Evolutionary conservation across 2,113 vertebrate species (phyloP), one percentile per base, ranked within the genome.

Genomic region (Charina bottae): DNA sequence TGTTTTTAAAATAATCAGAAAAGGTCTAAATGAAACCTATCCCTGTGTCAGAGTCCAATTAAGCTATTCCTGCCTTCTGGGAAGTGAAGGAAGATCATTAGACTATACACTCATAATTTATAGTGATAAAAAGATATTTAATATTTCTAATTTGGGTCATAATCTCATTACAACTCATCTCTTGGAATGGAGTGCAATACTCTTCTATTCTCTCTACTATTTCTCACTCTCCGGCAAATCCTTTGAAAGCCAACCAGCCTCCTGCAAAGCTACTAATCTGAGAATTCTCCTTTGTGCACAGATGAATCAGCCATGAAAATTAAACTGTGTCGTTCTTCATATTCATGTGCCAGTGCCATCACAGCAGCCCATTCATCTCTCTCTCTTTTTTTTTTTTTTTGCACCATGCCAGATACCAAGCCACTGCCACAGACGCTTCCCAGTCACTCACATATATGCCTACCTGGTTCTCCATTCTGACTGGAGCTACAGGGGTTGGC

Each of bases 261-360:
- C 68, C 87, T 4, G 59, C 56, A 89, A 89, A 89, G 49, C 91
- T n/a, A 42, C 87, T 92, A 85, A 92, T 92, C 54, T 89, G n/a
- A 89, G 87, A 64, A 89, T 62, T 89, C 87, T 85, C 78, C 64
- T 92, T 92, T 89, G 91, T 89, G 78, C 62, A 42, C n/a, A 28
- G 59, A 89, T 92, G 87, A 89, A 89, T 92, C 91, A 92, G 54
- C 87, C 88, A 68, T 89, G 91, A 87, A 89, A 89, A 92, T 92
- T 89, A 89, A 92, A 53, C 59, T 42, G 68, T 4, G 58, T 42
- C 91, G 15, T 89, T 92, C 83, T 85, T 89, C 87, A 89, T 85
- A 92, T 68, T 92, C 83, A 92, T 85, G 87, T 92, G 78, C 46
- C 78, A 28, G 49, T 84, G 87, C 62, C 87, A 92, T 53, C 3